Percentiles rank a stretch among this genome's conserved stretches.
These are phyloP conservation scores for Phengaris arion DNA, from an alignment of 2,888 invertebrate species.

Conservation along the genomic window DNA sequence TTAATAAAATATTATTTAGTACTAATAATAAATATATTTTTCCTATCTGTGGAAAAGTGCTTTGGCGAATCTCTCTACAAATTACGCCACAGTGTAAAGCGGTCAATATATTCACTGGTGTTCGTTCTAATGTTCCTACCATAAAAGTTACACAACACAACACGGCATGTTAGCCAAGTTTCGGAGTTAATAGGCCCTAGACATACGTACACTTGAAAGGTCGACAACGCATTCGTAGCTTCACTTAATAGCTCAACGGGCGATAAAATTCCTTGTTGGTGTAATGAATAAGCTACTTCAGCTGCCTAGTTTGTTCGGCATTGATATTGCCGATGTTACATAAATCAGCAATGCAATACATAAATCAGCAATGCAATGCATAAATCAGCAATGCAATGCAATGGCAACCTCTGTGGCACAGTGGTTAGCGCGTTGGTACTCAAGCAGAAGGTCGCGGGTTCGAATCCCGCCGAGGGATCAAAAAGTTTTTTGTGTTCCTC, in stretches of 20 bases:
- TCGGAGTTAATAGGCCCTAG: constrained; percentile 26
- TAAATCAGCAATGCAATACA: too few relatives aligned
- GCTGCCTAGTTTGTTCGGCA: background rate
- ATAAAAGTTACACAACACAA: constrained; percentile 26
- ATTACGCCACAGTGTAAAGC: background rate
- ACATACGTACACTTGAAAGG: constrained; percentile 24
- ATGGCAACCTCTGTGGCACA: too few relatives aligned
- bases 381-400: too few relatives aligned
- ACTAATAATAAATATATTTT: too few relatives aligned
- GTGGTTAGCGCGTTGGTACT: too few relatives aligned
- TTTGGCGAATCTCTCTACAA: background rate
- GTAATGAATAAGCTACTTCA: background rate
- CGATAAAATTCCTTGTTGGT: constrained; percentile 19
- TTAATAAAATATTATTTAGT: too few relatives aligned
- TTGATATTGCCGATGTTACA: too few relatives aligned
- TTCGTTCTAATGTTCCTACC: constrained; percentile 3
- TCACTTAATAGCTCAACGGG: background rate
- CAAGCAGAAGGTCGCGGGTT: too few relatives aligned
- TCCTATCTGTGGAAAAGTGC: too few relatives aligned
- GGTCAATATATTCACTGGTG: background rate
- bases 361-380: too few relatives aligned
- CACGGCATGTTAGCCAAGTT: constrained; percentile 26
- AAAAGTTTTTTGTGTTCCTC: too few relatives aligned
- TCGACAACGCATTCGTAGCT: constrained; percentile 22
- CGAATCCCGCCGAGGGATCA: too few relatives aligned